Evolutionary conservation across 1,140 invertebrate genomes (phyloP).

Genomic region (Drosophila biarmipes): DNA sequence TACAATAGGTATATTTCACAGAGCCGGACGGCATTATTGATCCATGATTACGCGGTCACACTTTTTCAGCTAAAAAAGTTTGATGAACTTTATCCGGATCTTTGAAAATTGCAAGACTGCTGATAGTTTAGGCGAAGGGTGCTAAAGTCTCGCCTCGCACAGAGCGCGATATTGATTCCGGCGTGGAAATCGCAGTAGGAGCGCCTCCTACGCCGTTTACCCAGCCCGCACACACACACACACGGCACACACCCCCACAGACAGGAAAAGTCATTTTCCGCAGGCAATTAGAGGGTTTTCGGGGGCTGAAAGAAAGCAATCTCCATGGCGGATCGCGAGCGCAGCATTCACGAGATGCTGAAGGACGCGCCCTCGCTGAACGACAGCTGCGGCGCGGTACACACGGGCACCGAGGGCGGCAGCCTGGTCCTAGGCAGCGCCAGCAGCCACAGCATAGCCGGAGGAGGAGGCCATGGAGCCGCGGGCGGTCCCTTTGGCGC

Average conservation of each 20-base stretch:
- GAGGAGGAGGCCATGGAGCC: neutral
- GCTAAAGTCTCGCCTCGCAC: neutral
- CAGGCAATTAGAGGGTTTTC: conserved; percentile 19
- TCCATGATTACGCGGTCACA: conserved; percentile 6
- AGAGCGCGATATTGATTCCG: conserved; percentile 33
- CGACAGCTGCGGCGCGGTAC: conserved; percentile 90
- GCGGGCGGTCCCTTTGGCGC: conserved; percentile 51
- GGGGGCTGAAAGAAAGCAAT: conserved; percentile 2
- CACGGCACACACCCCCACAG: neutral
- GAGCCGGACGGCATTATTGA: neutral
- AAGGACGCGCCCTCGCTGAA: conserved; percentile 93
- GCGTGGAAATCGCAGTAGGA: neutral
- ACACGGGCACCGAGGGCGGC: conserved; percentile 88
- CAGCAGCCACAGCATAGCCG: conserved; percentile 59
- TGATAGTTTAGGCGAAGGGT: neutral
- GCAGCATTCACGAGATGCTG: conserved; percentile 94
- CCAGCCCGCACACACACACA: conserved; percentile 1
- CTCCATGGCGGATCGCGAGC: conserved; percentile 85
- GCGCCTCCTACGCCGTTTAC: neutral
- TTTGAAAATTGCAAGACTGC: neutral
- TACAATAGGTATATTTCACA: neutral
- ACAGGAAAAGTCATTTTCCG: conserved; percentile 32
- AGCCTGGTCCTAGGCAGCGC: conserved; percentile 52
- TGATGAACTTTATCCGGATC: conserved; percentile 9
- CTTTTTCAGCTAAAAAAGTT: conserved; percentile 35